A percentile compares a stretch with the other conserved stretches of the same genome.
Evolutionary conservation across 2,888 invertebrate genomes (phyloP).

Genomic region (Polietes domitor): DNA sequence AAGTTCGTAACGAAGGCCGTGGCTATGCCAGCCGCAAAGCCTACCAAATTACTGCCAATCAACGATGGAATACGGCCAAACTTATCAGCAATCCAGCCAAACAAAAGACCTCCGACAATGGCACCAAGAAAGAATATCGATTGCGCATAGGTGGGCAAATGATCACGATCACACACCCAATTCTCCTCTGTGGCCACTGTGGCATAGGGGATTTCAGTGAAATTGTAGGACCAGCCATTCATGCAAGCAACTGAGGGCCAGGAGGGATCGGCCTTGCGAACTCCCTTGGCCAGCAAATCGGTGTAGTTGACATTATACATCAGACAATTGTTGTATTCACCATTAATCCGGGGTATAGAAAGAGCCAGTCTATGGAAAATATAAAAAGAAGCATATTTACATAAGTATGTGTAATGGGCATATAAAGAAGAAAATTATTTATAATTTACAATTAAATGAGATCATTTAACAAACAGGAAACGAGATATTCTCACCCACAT

Average conservation of each 20-base stretch:
- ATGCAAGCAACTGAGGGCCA: conserved; percentile 87
- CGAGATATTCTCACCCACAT: background rate
- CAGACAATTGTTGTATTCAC: conserved; percentile 85
- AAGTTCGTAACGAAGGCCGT: conserved; percentile 88
- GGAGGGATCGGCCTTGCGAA: conserved; percentile 84
- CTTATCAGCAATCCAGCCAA: conserved; percentile 93
- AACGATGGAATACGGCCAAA: conserved; percentile 92
- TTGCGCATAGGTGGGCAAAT: conserved; percentile 89
- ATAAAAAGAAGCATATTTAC: conserved; percentile 35
- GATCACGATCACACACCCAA: conserved; percentile 93
- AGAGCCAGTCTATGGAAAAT: conserved; percentile 84
- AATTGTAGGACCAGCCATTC: conserved; percentile 92
- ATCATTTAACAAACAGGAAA: conserved; percentile 20
- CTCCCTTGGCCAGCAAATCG: conserved; percentile 83
- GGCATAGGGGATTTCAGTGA: conserved; percentile 89
- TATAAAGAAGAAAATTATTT: background rate
- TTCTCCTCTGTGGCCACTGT: conserved; percentile 93
- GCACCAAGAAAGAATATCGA: conserved; percentile 94
- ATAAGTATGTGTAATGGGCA: background rate
- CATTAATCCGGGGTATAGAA: conserved; percentile 85
- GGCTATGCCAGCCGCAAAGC: conserved; percentile 86
- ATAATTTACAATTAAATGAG: conserved; percentile 23
- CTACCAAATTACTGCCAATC: conserved; percentile 88
- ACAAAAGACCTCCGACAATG: conserved; percentile 91
- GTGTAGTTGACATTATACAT: conserved; percentile 91